Evolutionary conservation across 2,888 invertebrate species (phyloP), one percentile per base, ranked within the genome.

Genomic region (Sepioteuthis lessoniana): DNA sequence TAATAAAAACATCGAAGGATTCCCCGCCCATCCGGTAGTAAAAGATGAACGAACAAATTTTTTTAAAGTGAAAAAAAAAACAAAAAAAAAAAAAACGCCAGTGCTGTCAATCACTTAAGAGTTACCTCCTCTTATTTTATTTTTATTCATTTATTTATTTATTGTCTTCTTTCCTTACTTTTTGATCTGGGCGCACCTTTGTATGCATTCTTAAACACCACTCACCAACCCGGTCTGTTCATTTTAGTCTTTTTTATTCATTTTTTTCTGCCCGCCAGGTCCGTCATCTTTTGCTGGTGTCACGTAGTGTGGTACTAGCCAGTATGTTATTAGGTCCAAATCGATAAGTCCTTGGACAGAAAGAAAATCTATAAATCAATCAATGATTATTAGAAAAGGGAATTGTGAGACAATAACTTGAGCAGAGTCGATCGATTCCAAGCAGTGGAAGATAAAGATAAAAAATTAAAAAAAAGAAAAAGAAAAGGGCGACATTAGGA

Each of bases 291-390:
- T 8, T 7, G n/a, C n/a, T n/a, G 19, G 76, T 60, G 60, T 76
- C 76, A 7, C 76, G 76, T 76, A n/a, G 31, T 8, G 76, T 31
- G 76, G n/a, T n/a, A 76, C 76, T n/a, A 76, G 76, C 1, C 31
- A 76, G 10, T 76, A 1, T n/a, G 31, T n/a, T 76, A 76, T 76
- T 76, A n/a, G 76, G 76, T 76, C n/a, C 76, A 76, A 76, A 31
- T 76, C 76, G n/a, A 76, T 76, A 76, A 76, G 76, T 76, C 76
- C 76, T 76, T 76, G 76, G n/a, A 8, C 31, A 76, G n/a, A 76
- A 76, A 76, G 8, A 76, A 76, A 76, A 76, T 76, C 76, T n/a
- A 76, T 76, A 76, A 76, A 76, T 76, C 76, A 76, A 76, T 76
- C 76, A 76, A 76, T 8, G n/a, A 10, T 76, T n/a, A 76, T 76